phyloP scores from a whole-genome alignment of 2,888 invertebrate species.

The Phlogophora meticulosa region DNA sequence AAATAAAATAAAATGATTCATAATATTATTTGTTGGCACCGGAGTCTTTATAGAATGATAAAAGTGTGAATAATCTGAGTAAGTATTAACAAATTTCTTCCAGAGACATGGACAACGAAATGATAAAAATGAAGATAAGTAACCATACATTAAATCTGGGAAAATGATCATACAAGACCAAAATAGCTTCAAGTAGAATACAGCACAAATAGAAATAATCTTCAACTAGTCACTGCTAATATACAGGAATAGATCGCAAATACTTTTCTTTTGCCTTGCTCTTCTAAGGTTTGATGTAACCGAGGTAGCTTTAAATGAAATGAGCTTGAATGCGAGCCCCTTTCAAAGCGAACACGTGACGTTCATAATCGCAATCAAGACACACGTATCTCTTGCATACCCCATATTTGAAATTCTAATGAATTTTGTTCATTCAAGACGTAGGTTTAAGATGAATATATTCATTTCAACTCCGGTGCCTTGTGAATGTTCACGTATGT shows the following conservation, averaged over 20 bases:
- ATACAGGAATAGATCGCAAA: conserved; percentile 1
- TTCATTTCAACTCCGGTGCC: conserved; percentile 63
- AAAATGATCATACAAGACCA: conserved; percentile 10
- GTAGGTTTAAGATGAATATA: conserved; percentile 50
- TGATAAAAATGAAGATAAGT: conserved; percentile 50
- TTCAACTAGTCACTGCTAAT: conserved; percentile 6
- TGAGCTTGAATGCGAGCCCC: conserved; percentile 29
- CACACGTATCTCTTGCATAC: conserved; percentile 40
- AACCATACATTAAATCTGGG: conserved; percentile 34
- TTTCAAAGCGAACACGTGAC: conserved; percentile 31
- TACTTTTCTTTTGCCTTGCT: background rate
- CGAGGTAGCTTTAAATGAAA: conserved; percentile 23
- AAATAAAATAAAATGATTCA: conserved; percentile 7
- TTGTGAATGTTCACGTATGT: conserved; percentile 35
- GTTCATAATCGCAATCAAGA: conserved; percentile 53
- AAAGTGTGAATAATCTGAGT: conserved; percentile 32
- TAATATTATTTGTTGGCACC: conserved; percentile 52
- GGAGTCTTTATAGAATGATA: conserved; percentile 46
- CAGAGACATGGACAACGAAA: conserved; percentile 33
- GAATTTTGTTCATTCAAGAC: conserved; percentile 50
- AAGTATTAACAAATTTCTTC: conserved; percentile 43
- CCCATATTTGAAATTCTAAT: conserved; percentile 55
- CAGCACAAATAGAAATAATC: conserved; percentile 3
- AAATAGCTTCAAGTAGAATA: conserved; percentile 27
- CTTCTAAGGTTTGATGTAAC: conserved; percentile 21